Conservation (phyloP, 2,888 invertebrate genomes). For the Neocrepidodera transversa region DNA sequence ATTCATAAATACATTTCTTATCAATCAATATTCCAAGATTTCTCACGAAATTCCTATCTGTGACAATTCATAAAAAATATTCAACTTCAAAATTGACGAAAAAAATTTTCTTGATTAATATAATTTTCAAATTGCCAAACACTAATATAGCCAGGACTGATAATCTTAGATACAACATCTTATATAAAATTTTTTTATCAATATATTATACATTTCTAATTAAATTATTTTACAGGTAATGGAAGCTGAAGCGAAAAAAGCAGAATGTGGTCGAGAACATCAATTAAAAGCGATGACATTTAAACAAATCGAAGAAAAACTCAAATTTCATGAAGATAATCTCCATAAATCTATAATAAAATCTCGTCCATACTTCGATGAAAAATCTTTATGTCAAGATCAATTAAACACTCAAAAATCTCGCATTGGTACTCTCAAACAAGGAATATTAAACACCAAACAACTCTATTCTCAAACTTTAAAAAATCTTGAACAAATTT, state of each 20-base stretch:
- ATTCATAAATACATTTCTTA: too few species aligned
- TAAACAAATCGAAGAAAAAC: constrained; percentile 81
- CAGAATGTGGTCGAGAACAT: constrained; percentile 88
- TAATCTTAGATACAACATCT: too few species aligned
- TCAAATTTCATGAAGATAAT: constrained; percentile 82
- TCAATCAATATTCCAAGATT: too few species aligned
- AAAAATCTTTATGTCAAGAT: constrained; percentile 85
- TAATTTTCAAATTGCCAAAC: too few species aligned
- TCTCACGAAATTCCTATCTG: too few species aligned
- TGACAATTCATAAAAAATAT: too few species aligned
- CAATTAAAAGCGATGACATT: constrained; percentile 81
- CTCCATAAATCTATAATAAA: constrained; percentile 83
- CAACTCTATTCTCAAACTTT: constrained; percentile 82
- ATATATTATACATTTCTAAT: too few species aligned
- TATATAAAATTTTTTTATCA: too few species aligned
- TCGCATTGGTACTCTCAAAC: constrained; percentile 82
- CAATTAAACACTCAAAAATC: constrained; percentile 85
- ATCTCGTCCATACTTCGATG: constrained; percentile 90
- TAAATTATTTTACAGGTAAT: constrained; percentile 74
- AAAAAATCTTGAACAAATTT: constrained; percentile 85
- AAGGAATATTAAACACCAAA: constrained; percentile 81
- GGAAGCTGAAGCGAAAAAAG: constrained; percentile 91
- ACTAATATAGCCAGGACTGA: too few species aligned
- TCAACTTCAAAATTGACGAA: too few species aligned
- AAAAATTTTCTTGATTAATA: too few species aligned